phyloP scores from a whole-genome alignment of 2,113 vertebrate genomes.

The Cichladusa arquata region DNA sequence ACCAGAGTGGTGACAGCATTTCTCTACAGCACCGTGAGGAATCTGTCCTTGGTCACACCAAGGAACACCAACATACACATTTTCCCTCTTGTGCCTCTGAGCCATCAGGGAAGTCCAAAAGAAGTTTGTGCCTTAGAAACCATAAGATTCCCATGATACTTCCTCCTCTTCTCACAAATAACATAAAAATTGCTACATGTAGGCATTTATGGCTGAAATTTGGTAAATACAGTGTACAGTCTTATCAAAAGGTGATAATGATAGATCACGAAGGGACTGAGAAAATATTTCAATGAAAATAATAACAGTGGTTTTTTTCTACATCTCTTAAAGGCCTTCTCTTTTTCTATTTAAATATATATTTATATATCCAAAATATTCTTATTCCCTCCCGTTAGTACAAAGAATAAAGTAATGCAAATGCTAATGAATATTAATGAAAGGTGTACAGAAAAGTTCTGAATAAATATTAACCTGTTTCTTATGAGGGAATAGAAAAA shows the following conservation, averaged over 20 bases:
- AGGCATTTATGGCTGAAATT: not conserved
- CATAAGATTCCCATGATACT: not conserved
- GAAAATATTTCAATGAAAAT: not conserved
- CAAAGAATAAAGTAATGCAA: not conserved
- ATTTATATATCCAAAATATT: not conserved
- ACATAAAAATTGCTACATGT: no score
- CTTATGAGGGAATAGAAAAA: not conserved
- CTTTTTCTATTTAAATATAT: not conserved
- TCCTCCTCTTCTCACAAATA: not conserved
- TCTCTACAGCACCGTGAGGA: not conserved
- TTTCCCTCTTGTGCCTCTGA: not conserved
- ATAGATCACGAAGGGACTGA: not conserved
- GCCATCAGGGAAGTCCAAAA: not conserved
- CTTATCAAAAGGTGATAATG: not conserved
- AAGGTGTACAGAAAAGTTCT: not conserved
- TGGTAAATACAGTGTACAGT: not conserved
- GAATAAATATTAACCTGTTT: not conserved
- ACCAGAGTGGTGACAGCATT: not conserved
- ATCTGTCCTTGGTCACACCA: not conserved
- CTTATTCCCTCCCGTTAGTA: not conserved
- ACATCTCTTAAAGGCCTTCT: not conserved
- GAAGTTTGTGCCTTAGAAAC: not conserved
- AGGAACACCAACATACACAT: not conserved
- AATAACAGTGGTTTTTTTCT: rapidly evolving
- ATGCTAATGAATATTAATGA: not conserved